Evolutionary conservation across 2,888 invertebrate genomes (phyloP), one percentile per base, ranked within the genome.

Genomic region (Pheosia tremula): DNA sequence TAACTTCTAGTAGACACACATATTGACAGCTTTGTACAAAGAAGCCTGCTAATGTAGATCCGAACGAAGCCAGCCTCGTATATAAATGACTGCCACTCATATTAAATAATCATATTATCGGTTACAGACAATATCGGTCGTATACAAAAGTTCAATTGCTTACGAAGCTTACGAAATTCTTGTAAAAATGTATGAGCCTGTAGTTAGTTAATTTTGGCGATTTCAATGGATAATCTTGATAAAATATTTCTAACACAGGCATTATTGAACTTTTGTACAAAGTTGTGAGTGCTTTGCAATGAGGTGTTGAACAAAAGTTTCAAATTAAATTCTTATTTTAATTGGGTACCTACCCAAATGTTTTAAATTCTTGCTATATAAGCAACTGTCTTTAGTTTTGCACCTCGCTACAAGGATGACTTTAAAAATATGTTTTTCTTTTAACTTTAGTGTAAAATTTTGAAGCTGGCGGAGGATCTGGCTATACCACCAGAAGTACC

Each of bases 1-100:
- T 65, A 55, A 66, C 52, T 64, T 62, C 53, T 64, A 64, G 74
- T 82, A 78, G 77, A 75, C 76, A 74, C 78, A 71, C 72, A 72
- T 72, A 80, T 81, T 84, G 81, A 88, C 88, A 89, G 89, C 88
- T 90, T 89, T 89, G 89, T 89, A 89, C 89, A 90, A 89, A 89
- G 78, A 85, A 87, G 83, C 84, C 85, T 84, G 81, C 81, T 67
- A 72, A 66, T 70, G 76, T 79, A 81, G 79, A 77, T 74, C 55
- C 61, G 52, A 62, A 76, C 75, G 83, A 84, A 88, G 88, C 86
- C 87, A 87, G 82, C 84, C 75, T 82, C 79, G 70, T 67, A 63
- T 75, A 66, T 72, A 71, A 75, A 76, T 76, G 66, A 78, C 83
- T 86, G 88, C 88, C 89, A 88, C 86, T 86, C 80, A 78, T 79